Conservation (phyloP, 2,888 invertebrate genomes). For the Thecophora atra region DNA sequence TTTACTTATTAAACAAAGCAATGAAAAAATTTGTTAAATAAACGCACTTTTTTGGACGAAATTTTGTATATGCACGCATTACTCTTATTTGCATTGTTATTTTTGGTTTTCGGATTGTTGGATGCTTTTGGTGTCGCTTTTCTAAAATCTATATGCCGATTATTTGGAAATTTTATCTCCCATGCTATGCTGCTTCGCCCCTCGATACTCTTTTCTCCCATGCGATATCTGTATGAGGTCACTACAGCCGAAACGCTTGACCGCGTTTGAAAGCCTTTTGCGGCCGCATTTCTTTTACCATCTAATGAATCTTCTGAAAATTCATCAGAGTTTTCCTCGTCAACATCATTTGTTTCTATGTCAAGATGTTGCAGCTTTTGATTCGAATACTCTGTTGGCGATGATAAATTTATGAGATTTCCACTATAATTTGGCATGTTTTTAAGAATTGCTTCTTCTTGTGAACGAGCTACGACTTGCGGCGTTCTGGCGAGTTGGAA, state of each 20-base stretch:
- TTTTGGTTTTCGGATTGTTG: slow-evolving; percentile 15
- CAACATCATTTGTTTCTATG: neutral
- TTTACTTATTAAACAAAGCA: neutral
- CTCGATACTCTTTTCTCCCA: no score
- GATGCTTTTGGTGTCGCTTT: neutral
- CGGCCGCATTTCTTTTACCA: slow-evolving; percentile 66
- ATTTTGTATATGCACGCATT: neutral
- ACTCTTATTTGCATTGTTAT: no score
- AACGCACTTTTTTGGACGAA: neutral
- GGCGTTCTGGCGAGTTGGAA: neutral
- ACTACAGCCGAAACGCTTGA: slow-evolving; percentile 67
- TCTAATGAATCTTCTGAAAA: slow-evolving; percentile 88
- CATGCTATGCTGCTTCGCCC: slow-evolving; percentile 86
- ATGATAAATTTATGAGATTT: slow-evolving; percentile 22
- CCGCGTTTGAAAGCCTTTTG: slow-evolving; percentile 73
- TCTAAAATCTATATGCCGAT: neutral
- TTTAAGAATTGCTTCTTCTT: neutral
- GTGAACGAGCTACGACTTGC: neutral
- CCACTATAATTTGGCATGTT: slow-evolving; percentile 13
- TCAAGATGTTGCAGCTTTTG: slow-evolving; percentile 3
- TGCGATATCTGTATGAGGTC: slow-evolving; percentile 75
- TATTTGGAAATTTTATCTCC: slow-evolving; percentile 84
- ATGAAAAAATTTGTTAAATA: neutral
- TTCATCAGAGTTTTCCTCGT: slow-evolving; percentile 66
- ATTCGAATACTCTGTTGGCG: slow-evolving; percentile 22